Evolutionary conservation across 2,888 invertebrate species (phyloP), one percentile per base, ranked within the genome.

Genomic region (Altica lythri): DNA sequence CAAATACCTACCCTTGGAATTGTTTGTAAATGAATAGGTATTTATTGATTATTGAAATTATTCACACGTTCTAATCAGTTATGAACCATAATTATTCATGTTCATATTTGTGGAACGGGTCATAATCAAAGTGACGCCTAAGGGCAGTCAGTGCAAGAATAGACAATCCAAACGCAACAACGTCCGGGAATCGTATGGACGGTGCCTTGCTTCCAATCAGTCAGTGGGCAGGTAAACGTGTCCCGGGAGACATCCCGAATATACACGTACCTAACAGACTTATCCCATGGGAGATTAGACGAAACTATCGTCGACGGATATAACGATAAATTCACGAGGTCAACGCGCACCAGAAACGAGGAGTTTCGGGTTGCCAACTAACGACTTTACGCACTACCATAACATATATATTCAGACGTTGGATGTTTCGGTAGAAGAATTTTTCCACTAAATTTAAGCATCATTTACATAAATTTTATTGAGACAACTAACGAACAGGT

Each of bases 161-260:
- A 27, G 27, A 4, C 35, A 35, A 8, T 16, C 17, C 8, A 14
- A 58, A 59, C 55, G 59, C 57, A 30, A 57, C 51, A 59, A 55
- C 55, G 61, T 51, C 55, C 30, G 50, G 42, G 40, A 43, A 45
- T 55, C 51, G 57, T 54, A 59, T 53, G 55, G 54, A 53, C 61
- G 57, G 57, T 55, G 63, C 66, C n/a, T 66, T 65, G 67, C 70
- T 73, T 72, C 72, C 74, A 75, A 76, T 76, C 76, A 76, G 75
- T 74, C 74, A 72, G 68, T 64, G 74, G 74, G 74, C 76, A 77
- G 75, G 76, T 77, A 75, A 77, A 77, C 73, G 72, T 72, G 68
- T 73, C 75, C 73, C 68, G 53, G 34, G 75, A 72, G 75, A 74
- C 47, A 46, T 57, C 68, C 68, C 69, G 51, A 38, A 46, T 75